Conservation (phyloP, 2,888 invertebrate species). For the Leptodirus hochenwartii region DNA sequence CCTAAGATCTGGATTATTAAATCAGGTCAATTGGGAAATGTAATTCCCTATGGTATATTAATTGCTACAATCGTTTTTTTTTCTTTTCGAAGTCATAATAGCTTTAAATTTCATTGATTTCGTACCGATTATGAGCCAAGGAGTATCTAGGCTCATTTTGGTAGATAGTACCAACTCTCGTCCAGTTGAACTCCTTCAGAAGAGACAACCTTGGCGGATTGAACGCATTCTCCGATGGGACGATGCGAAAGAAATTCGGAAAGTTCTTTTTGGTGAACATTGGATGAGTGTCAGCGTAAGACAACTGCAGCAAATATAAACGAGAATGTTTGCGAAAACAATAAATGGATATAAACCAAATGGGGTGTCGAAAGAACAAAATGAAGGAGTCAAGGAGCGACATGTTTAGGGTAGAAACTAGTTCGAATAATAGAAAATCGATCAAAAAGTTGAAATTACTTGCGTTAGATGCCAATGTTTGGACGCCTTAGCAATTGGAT, state of each 20-base stretch:
- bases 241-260: slow-evolving; percentile 92
- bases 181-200: slow-evolving; percentile 90
- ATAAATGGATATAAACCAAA: slow-evolving; percentile 3
- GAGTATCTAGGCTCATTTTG: slow-evolving; percentile 91
- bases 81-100: slow-evolving; percentile 4
- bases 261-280: slow-evolving; percentile 89
- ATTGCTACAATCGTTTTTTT: slow-evolving; percentile 3
- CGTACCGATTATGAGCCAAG: slow-evolving; percentile 42
- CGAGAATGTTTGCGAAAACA: no score
- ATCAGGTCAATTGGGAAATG: neutral
- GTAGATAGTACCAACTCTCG: slow-evolving; percentile 88
- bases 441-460: slow-evolving; percentile 30
- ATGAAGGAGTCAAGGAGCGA: no score
- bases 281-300: slow-evolving; percentile 95
- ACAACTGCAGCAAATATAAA: no score
- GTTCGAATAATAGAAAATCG: slow-evolving; percentile 1
- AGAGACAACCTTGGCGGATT: slow-evolving; percentile 81
- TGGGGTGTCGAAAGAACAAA: neutral
- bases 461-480: slow-evolving; percentile 95
- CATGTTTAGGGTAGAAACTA: no score
- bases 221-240: slow-evolving; percentile 91
- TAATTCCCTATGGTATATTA: no score
- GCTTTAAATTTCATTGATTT: no score
- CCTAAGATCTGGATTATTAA: neutral
- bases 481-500: slow-evolving; percentile 91